Evolutionary conservation across 2,797 vertebrate genomes (phyloP), one percentile per base, ranked within the genome.

Genomic region (Coreius guichenoti): DNA sequence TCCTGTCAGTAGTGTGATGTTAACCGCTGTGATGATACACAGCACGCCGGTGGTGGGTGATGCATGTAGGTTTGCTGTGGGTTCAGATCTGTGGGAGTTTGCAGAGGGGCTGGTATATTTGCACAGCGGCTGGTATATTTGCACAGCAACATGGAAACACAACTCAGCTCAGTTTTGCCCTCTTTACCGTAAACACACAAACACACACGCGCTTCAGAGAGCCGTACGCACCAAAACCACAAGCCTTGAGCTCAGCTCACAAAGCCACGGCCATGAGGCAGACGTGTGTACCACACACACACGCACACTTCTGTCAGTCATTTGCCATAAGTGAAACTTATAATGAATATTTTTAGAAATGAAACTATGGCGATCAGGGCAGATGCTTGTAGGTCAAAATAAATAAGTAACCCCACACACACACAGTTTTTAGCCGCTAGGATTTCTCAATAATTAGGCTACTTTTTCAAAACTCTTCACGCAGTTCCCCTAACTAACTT

Each of bases 161-260:
- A 39, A 23, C 23, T 74, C 26, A 58, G 43, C 47, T 85, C 74
- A 80, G 75, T 29, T 58, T 68, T 67, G 58, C 75, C 61, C 33
- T 47, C 29, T 83, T 85, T 88, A 83, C 87, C 68, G 69, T 86
- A 88, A 88, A 75, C 21, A 70, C 85, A 54, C 31, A 80, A n/a
- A 45, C 54, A 29, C 43, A 54, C 81, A 36, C n/a, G 5, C 2
- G 16, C 82, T 47, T 82, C 73, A 49, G 65, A 61, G 29, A 87
- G 45, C 13, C 69, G 1, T 51, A 80, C 21, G 33, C 33, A 68
- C 2, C 33, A 36, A 80, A 86, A 80, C 81, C 81, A 29, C 68
- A 47, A 17, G 49, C 16, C 33, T 16, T 26, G 23, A 26, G 61
- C n/a, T 54, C 23, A 0, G 3, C 67, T 83, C 14, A 26, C 49